phyloP scores from a whole-genome alignment of 2,113 vertebrate genomes.

The Phycodurus eques region DNA sequence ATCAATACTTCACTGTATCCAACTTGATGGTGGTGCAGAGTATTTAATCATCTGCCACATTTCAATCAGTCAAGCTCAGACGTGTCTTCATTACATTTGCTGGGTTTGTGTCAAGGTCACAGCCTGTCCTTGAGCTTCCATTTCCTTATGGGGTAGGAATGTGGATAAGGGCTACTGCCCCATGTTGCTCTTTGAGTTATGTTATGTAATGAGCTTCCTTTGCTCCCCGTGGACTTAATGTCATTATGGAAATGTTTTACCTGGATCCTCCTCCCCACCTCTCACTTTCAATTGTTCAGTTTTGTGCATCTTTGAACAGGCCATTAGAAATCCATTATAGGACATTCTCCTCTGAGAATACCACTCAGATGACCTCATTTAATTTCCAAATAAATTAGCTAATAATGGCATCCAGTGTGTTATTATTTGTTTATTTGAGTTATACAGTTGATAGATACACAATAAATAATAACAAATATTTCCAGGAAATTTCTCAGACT shows the following conservation, averaged over 20 bases:
- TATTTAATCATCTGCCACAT: conserved; percentile 3
- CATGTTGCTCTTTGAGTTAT: conserved; percentile 39
- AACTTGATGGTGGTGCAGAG: not conserved
- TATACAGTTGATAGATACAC: conserved; percentile 28
- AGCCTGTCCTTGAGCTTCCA: conserved; percentile 48
- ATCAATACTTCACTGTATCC: not conserved
- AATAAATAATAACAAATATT: no score
- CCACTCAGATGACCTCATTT: conserved; percentile 40
- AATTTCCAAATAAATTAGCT: conserved; percentile 43
- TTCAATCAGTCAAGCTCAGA: conserved; percentile 2
- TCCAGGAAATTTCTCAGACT: no score
- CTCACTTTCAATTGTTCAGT: conserved; percentile 35
- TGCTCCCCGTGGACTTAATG: conserved; percentile 53
- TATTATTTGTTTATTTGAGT: conserved; percentile 30
- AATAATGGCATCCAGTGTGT: conserved; percentile 22
- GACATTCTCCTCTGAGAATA: conserved; percentile 45
- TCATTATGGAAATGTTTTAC: conserved; percentile 66
- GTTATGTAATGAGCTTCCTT: conserved; percentile 62
- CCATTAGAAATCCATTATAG: conserved; percentile 67
- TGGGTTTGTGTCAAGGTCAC: conserved; percentile 52
- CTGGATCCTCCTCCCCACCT: conserved; percentile 34
- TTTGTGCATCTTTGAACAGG: conserved; percentile 46
- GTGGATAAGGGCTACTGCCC: conserved; percentile 30
- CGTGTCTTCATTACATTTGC: conserved; percentile 34
- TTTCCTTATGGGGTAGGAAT: conserved; percentile 45